Evolutionary conservation across 2,888 invertebrate species (phyloP).

Genomic region (Alsophila aescularia): DNA sequence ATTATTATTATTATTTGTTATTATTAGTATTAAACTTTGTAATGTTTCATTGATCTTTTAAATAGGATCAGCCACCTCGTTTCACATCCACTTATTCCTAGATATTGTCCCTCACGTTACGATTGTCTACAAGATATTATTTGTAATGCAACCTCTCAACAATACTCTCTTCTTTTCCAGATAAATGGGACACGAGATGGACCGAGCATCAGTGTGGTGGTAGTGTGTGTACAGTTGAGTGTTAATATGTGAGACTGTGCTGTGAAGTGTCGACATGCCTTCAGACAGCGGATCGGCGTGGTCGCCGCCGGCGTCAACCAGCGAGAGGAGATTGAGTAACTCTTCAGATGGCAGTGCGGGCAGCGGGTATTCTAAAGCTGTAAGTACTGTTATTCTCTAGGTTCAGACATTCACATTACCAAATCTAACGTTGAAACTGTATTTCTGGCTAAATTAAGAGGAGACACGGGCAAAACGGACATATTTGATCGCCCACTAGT

Average conservation of each 20-base stretch:
- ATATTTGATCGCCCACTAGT: no score
- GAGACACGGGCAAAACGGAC: no score
- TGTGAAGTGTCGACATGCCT: conserved; percentile 71
- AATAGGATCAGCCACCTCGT: no score
- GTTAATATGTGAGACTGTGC: conserved; percentile 73
- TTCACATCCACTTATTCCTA: no score
- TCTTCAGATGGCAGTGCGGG: conserved; percentile 81
- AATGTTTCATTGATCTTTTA: no score
- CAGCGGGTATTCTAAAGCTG: conserved; percentile 80
- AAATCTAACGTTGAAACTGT: no score
- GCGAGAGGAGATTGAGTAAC: conserved; percentile 80
- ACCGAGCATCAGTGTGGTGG: conserved; percentile 68
- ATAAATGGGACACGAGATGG: conserved; percentile 68
- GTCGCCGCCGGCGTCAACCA: conserved; percentile 78
- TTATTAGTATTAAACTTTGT: no score
- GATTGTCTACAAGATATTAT: no score
- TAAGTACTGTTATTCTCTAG: conserved; percentile 52
- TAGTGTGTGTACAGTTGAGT: conserved; percentile 56
- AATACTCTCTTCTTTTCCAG: conserved; percentile 56
- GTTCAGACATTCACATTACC: background rate
- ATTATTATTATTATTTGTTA: no score
- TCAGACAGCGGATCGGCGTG: conserved; percentile 80
- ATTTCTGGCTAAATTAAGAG: no score
- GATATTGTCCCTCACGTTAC: no score
- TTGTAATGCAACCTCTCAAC: no score